A percentile compares a stretch with the other conserved stretches of the same genome.
These are phyloP conservation scores for Eulithis prunata DNA, from an alignment of 2,888 invertebrate species.

Conservation along the genomic window DNA sequence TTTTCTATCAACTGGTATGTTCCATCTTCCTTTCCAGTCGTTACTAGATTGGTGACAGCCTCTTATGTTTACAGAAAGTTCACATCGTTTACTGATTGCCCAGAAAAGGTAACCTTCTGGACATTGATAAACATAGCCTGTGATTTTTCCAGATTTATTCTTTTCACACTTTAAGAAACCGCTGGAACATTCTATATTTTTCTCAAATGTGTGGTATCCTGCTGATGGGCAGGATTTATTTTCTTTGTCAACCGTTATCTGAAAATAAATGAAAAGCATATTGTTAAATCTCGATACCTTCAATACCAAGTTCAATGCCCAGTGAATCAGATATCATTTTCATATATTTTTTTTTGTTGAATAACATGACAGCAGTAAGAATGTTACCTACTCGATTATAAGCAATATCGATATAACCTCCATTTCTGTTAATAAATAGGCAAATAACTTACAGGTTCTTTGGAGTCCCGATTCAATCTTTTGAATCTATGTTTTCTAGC, in stretches of 20 bases:
- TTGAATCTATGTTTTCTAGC: conserved; percentile 83
- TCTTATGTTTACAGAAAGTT: conserved; percentile 85
- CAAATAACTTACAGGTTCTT: conserved; percentile 83
- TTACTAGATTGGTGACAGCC: conserved; percentile 82
- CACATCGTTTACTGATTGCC: conserved; percentile 91
- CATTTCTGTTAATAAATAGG: no score
- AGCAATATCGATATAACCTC: no score
- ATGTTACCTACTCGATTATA: no score
- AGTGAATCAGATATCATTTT: background rate
- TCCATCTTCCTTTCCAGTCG: conserved; percentile 78
- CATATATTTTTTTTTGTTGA: no score
- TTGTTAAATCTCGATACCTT: background rate
- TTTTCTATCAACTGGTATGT: conserved; percentile 82
- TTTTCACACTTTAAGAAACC: conserved; percentile 89
- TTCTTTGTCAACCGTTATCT: conserved; percentile 86
- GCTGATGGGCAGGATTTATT: conserved; percentile 86
- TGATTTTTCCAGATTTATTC: conserved; percentile 75
- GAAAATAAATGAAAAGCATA: conserved; percentile 48
- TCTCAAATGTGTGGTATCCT: conserved; percentile 89
- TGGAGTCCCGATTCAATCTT: conserved; percentile 74
- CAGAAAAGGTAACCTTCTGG: conserved; percentile 91
- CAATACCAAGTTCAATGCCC: no score
- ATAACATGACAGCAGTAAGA: no score
- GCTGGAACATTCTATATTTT: conserved; percentile 86
- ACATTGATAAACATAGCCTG: conserved; percentile 90